Evolutionary conservation across 2,113 vertebrate species (phyloP).

Genomic region (Erythrocercus mccallii): DNA sequence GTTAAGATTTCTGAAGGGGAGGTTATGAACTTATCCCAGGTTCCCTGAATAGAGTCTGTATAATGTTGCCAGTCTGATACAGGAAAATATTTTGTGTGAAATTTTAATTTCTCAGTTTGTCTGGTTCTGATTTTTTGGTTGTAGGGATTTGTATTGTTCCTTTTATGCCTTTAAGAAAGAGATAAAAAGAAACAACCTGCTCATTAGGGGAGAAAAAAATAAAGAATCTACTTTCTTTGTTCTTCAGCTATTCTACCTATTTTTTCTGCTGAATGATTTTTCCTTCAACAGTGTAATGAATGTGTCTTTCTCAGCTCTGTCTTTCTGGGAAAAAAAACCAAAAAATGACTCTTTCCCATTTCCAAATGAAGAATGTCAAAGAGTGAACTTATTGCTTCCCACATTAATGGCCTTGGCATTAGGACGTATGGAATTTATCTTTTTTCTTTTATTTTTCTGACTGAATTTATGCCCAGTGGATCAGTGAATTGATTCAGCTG

Average conservation of each 20-base stretch:
- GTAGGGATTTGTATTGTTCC: neutral
- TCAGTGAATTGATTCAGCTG: neutral
- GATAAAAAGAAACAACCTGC: neutral
- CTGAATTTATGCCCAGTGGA: neutral
- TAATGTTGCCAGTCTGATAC: neutral
- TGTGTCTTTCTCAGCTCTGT: neutral
- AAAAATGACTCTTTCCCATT: neutral
- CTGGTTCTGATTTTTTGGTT: neutral
- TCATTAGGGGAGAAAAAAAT: neutral
- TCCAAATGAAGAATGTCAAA: neutral
- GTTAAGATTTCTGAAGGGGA: neutral
- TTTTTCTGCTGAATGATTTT: slow-evolving; percentile 18
- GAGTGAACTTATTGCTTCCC: neutral
- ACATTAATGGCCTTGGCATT: neutral
- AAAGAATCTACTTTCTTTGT: neutral
- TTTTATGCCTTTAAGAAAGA: neutral
- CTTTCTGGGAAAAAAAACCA: neutral
- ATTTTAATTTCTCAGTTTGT: neutral
- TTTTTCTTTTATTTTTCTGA: neutral
- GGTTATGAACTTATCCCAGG: neutral
- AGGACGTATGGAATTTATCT: neutral
- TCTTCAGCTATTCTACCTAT: neutral
- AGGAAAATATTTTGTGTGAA: neutral
- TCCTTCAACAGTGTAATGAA: neutral
- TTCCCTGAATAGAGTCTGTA: neutral